phyloP scores from a whole-genome alignment of 2,113 vertebrate genomes.

The Phodopus roborovskii region DNA sequence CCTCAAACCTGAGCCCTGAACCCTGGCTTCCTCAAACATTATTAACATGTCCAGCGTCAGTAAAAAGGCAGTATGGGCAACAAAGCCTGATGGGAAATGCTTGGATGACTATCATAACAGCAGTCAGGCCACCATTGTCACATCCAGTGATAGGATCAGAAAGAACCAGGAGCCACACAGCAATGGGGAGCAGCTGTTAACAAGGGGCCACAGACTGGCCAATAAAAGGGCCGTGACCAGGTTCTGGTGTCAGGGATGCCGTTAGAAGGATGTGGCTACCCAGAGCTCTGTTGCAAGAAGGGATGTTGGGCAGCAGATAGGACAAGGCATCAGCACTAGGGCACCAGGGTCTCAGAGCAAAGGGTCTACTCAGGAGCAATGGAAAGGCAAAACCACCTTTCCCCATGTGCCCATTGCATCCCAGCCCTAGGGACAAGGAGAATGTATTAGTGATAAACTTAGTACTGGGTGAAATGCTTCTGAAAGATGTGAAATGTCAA shows the following conservation, averaged over 20 bases:
- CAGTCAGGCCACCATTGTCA: neutral
- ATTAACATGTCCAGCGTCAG: neutral
- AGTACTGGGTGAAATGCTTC: neutral
- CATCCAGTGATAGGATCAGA: neutral
- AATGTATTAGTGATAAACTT: neutral
- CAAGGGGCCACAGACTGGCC: neutral
- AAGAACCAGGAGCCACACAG: neutral
- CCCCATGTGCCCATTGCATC: neutral
- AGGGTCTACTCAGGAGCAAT: neutral
- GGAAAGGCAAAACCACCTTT: no score
- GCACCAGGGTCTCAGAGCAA: neutral
- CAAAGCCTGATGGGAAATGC: neutral
- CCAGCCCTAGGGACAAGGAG: neutral
- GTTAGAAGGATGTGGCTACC: neutral
- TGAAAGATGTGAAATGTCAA: no score
- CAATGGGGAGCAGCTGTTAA: neutral
- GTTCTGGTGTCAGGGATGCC: neutral
- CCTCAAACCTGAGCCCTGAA: neutral
- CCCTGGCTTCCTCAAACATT: neutral
- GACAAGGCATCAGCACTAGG: neutral
- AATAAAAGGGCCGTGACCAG: neutral
- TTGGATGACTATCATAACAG: neutral
- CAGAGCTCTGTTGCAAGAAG: neutral
- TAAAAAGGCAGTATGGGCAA: neutral
- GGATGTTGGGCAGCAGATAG: neutral